Base-by-base conservation (phyloP, 2,888 invertebrate species). In the Nomada flava region DNA sequence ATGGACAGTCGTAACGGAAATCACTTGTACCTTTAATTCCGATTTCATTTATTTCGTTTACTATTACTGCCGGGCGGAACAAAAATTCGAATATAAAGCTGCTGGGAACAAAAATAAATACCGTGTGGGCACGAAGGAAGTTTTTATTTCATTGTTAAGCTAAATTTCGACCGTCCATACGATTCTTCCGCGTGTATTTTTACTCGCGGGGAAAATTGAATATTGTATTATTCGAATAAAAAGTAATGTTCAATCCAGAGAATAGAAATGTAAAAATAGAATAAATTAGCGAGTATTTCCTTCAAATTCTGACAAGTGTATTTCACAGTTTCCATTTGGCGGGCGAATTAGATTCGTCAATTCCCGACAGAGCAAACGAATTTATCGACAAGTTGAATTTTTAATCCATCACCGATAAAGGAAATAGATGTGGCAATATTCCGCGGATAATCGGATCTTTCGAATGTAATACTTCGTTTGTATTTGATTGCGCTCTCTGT, bases 91-190 rank as follows among this genome's bases (percentile, higher is more conserved):
- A 26, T 15, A 26, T 69, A n/a, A 47, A 47, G n/a, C 2, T 36
- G 7, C 7, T 0, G 36, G 7, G 7, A 5, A 15, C 3, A 5
- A 13, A 1, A 15, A 15, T 2, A n/a, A n/a, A 15, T 4, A 20
- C 4, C 53, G 11, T 23, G 42, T 57, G 36, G 15, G 50, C 15
- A 64, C 64, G 57, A 47, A 44, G n/a, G 42, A 57, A 11, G 10
- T 76, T 76, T 59, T 59, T 20, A 59, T 65, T 76, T 72, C 59
- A 20, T 42, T 50, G 76, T 59, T 23, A 23, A 36, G 36, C 36
- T 36, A 36, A 36, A 7, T 36, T 36, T 36, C 36, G 36, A 36
- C 36, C 36, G 36, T 0, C 7, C 7, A 7, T 7, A 29, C 29
- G 29, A 29, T 29, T 29, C 29, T 29, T 7, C 29, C 5, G 36